These are phyloP conservation scores for Cairina moschata DNA, from an alignment of 2,113 vertebrate genomes.

Conservation along the genomic window DNA sequence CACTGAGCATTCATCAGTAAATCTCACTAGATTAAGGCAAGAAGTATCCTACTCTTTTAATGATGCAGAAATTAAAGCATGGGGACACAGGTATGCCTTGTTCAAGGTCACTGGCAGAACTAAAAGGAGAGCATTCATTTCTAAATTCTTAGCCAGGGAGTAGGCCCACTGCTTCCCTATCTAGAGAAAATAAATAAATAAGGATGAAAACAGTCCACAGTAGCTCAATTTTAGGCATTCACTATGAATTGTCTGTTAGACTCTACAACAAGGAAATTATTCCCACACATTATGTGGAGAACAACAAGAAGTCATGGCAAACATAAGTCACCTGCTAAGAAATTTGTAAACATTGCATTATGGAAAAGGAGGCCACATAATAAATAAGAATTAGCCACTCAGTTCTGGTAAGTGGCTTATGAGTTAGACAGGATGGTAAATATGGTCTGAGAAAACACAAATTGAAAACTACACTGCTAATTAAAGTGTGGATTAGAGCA, in stretches of 20 bases:
- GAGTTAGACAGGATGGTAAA: neutral
- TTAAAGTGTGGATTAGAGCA: neutral
- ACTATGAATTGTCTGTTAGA: neutral
- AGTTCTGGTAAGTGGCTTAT: neutral
- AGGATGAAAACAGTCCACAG: neutral
- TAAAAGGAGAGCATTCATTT: neutral
- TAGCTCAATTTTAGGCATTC: neutral
- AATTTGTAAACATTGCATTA: neutral
- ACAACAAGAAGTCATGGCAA: neutral
- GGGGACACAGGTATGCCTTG: neutral
- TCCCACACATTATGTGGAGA: neutral
- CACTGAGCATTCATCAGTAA: neutral
- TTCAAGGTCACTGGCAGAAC: constrained; percentile 16
- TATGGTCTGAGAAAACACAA: neutral
- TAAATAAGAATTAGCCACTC: constrained; percentile 1
- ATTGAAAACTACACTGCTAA: neutral
- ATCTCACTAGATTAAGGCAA: constrained; percentile 1
- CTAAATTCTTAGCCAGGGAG: neutral
- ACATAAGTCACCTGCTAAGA: neutral
- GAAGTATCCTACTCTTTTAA: constrained; percentile 34
- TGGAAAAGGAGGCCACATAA: neutral
- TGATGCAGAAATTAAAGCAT: constrained; percentile 40
- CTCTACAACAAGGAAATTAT: neutral
- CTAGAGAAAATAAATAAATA: neutral
- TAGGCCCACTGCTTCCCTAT: neutral